Evolutionary conservation across 2,113 vertebrate genomes (phyloP), one percentile per base, ranked within the genome.

Genomic region (Stigmatopora argus): DNA sequence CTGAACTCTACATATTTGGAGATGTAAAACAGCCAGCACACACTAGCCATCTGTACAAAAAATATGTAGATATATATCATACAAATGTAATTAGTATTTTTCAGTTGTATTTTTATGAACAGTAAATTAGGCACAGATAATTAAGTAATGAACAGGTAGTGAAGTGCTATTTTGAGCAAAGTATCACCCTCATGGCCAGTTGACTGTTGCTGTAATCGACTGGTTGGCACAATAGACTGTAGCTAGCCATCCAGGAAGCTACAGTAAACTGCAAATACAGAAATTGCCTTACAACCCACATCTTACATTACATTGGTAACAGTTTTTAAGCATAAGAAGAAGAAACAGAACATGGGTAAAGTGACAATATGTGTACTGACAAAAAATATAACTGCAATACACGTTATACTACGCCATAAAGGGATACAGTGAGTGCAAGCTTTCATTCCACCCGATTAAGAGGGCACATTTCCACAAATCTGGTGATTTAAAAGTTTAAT

Each of bases 1-100:
- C 85, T 86, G 65, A 91, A 84, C 56, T 92, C 91, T 11, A 87
- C 63, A 17, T 88, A 85, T 81, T 93, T 90, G 34, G 89, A 92
- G 78, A 93, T 89, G 85, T 84, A 89, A 73, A 91, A 92, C 86
- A 90, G 89, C 86, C 89, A 90, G 73, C 91, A 89, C 49, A 83
- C 87, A 64, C 76, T 88, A 67, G 92, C 94, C 94, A 95, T 93
- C 95, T 97, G 69, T 62, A 9, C 38, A 58, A 69, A 23, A 67
- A 31, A 31, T 2, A 31, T 31, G 3, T 2, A 31, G 1, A 31
- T 31, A 31, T 31, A 31, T 31, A 41, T 7, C 7, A 45, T 23
- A 63, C 23, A 23, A 17, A 45, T 48, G 17, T 46, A n/a, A 45
- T 23, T 18, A 47, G 4, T 44, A 48, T 60, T 41, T 6, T 1